A percentile compares a stretch with the other conserved stretches of the same genome.
phyloP scores from a whole-genome alignment of 2,888 invertebrate species.

The Sinhomidia bicolor region DNA sequence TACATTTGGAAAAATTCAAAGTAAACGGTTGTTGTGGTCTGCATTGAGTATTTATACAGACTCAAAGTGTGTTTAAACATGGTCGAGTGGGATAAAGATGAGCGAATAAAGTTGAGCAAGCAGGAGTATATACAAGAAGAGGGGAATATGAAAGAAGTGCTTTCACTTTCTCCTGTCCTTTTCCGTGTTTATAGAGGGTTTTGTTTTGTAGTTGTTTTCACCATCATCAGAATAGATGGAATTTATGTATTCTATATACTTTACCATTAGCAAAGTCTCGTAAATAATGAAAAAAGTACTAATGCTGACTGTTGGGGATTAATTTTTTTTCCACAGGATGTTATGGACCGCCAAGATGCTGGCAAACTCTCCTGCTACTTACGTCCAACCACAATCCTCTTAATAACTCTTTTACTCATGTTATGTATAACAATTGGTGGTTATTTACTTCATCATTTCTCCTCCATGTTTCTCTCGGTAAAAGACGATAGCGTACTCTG shows the following conservation, averaged over 20 bases:
- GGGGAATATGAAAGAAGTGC: background rate
- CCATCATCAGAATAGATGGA: background rate
- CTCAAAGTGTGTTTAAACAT: background rate
- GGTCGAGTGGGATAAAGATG: background rate
- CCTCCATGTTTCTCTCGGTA: slow-evolving; percentile 70
- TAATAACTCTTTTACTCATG: slow-evolving; percentile 72
- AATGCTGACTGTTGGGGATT: slow-evolving; percentile 32
- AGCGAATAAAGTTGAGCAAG: background rate
- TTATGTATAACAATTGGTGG: slow-evolving; percentile 75
- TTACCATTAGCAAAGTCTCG: slow-evolving; percentile 24
- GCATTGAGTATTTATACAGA: slow-evolving; percentile 5
- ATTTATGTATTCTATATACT: slow-evolving; percentile 14
- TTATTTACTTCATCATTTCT: slow-evolving; percentile 75
- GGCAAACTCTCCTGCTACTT: slow-evolving; percentile 73
- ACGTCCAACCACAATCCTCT: slow-evolving; percentile 75
- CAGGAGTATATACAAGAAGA: background rate
- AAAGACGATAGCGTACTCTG: slow-evolving; percentile 61
- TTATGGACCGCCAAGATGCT: slow-evolving; percentile 76
- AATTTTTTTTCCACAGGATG: slow-evolving; percentile 66
- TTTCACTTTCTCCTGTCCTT: background rate
- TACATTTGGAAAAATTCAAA: background rate
- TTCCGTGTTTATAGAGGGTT: background rate
- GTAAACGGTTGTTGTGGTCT: background rate
- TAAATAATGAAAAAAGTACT: slow-evolving; percentile 30
- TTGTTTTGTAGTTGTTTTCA: background rate